Evolutionary conservation across 2,888 invertebrate genomes (phyloP).

Genomic region (Mesopsocus fuscifrons): DNA sequence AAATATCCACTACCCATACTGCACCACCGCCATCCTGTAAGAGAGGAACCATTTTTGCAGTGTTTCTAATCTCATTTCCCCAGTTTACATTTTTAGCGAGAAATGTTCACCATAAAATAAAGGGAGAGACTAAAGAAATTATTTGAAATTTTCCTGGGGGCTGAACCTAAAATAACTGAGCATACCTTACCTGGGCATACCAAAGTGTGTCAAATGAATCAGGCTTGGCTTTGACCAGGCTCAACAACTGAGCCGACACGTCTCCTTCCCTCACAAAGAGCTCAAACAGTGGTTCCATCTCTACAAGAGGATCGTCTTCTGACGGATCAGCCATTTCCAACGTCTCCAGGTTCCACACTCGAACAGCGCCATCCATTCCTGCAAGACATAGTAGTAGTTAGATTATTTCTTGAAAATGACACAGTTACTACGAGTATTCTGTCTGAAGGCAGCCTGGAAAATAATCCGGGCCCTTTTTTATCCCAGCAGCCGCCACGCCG

Average conservation of each 20-base stretch:
- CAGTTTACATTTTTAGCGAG: no score
- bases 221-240: constrained; percentile 29
- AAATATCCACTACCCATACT: constrained; percentile 52
- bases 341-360: constrained; percentile 79
- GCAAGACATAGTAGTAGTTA: constrained; percentile 15
- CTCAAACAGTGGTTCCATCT: constrained; percentile 75
- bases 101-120: no score
- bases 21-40: constrained; percentile 72
- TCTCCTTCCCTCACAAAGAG: constrained; percentile 35
- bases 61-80: no score
- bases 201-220: constrained; percentile 28
- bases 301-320: constrained; percentile 53
- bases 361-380: constrained; percentile 56
- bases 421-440: no score
- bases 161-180: no score
- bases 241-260: constrained; percentile 30
- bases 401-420: no score
- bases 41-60: no score
- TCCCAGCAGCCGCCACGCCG: no score
- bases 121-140: no score
- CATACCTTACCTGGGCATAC: constrained; percentile 53
- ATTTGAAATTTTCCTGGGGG: no score
- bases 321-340: constrained; percentile 75
- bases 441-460: no score
- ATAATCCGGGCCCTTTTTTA: no score